Base-by-base conservation (phyloP, 2,113 vertebrate genomes). In the Silurus meridionalis region DNA sequence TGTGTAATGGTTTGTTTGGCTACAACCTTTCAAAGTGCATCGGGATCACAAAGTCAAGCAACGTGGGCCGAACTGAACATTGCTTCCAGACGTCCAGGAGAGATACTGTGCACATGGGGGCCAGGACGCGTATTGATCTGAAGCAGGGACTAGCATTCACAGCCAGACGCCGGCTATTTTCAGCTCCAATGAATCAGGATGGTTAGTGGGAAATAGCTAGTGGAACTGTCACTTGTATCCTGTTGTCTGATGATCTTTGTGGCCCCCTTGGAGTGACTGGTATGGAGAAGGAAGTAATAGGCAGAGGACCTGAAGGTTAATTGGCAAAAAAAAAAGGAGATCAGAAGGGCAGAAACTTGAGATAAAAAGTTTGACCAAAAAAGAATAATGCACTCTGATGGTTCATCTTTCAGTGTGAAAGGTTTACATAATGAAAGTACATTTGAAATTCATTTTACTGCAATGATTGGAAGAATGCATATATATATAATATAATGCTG, bases 71-170 rank as follows among this genome's bases (percentile, higher is more conserved):
- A 53, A 88, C 64, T 82, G 86, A 86, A 60, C 55, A 83, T 88
- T 84, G 89, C 88, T 81, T 88, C 85, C 88, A 87, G 84, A 90
- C 88, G 87, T 92, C 88, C 87, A 66, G 55, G 84, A 91, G 92
- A 93, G 91, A 88, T 92, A 91, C 88, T 23, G 88, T 90, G 84
- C 82, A 86, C 90, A 82, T 82, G 83, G 79, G 23, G 64, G 82
- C 84, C 84, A 82, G 87, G 89, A 88, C 87, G 74, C 69, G 84
- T 92, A 94, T 94, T 87, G 93, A 94, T 94, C 89, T 57, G 55
- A 66, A 0, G n/a, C 60, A 28, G 61, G 77, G 84, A 83, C 75
- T 46, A 60, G 28, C 86, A 74, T 80, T 87, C 74, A 55, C 69
- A 82, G 79, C 28, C 86, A 74, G 83, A 80, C 88, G 5, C 57